Conservation (phyloP, 2,113 vertebrate genomes). For the Sinocyclocheilus maitianheensis region DNA sequence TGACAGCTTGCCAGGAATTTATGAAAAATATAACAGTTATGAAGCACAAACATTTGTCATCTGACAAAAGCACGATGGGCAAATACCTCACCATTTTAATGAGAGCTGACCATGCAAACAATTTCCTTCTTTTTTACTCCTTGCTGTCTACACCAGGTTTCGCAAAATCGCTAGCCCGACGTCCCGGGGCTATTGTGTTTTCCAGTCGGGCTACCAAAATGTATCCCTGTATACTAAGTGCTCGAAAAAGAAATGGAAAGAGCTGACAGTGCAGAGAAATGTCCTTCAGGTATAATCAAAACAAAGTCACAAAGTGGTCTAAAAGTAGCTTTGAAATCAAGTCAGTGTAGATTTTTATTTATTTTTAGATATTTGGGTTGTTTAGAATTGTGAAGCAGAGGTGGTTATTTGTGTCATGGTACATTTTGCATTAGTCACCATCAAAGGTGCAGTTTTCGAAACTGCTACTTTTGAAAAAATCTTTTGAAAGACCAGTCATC, state of each 20-base stretch:
- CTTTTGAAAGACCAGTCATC: background rate
- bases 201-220: no score
- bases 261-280: conserved; percentile 26
- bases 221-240: background rate
- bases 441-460: background rate
- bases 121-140: background rate
- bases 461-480: no score
- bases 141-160: background rate
- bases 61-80: background rate
- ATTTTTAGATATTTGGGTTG: background rate
- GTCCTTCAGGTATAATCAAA: background rate
- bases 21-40: background rate
- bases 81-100: background rate
- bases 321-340: conserved; percentile 2
- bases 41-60: background rate
- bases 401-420: background rate
- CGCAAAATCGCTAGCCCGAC: no score
- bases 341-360: background rate
- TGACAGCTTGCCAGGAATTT: background rate
- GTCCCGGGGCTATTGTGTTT: no score
- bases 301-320: background rate
- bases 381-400: background rate
- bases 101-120: background rate
- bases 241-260: background rate
- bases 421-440: background rate